Base-by-base conservation (phyloP, 2,797 vertebrate species). In the Rhinogobio ventralis region DNA sequence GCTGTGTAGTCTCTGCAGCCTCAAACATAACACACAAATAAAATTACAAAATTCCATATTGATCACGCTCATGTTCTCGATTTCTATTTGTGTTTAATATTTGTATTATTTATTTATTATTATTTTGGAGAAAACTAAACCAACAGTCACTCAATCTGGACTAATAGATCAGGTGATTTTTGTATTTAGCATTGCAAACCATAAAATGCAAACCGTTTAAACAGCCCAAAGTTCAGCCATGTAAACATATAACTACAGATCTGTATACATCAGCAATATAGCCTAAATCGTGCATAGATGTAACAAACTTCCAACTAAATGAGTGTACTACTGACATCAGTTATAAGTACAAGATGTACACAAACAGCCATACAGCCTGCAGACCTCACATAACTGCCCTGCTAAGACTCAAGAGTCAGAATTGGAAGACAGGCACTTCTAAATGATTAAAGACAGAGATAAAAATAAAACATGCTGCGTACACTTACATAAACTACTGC, bases 1-100 rank as follows among this genome's bases (percentile, higher is more conserved):
- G 13, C 46, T 45, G 49, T 23, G 36, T 60, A 77, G 23, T 84
- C 62, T 79, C 82, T 81, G 67, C 62, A 86, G 89, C 69, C 66
- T 77, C 51, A 81, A 55, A 71, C n/a, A 86, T 51, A 77, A 79
- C 60, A 89, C 83, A 87, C 71, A 57, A 84, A 83, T 75, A 30
- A 28, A 82, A 64, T 86, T 81, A 78, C 81, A 85, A 85, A 73
- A 79, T 74, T 10, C 9, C 45, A 74, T 66, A 25, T 20, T 51
- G 28, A 11, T 51, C 39, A 69, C 0, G 1, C 30, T 33, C 20
- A 45, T 42, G 75, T 45, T 77, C 55, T 77, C 23, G 19, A n/a
- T 30, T 46, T 19, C 25, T 64, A 55, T 72, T 57, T 62, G 20
- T 62, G 11, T 45, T 25, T 20, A 45, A 62, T 45, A 45, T 62